Percentiles rank a stretch among this genome's conserved stretches.
phyloP scores from a whole-genome alignment of 2,888 invertebrate species.

The Cephus spinipes region DNA sequence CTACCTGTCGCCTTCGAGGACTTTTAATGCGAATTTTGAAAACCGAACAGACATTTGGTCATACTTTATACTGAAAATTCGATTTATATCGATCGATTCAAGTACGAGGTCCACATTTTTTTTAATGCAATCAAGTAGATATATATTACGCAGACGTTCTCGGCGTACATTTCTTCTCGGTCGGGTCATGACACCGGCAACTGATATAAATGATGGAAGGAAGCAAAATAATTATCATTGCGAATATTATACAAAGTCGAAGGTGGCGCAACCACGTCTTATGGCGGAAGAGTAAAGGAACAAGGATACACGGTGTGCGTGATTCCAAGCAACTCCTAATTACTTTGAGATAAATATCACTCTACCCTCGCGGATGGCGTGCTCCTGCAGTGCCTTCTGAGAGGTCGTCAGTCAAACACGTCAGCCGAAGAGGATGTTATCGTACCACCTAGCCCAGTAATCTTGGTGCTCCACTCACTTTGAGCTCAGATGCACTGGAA shows the following conservation, averaged over 20 bases:
- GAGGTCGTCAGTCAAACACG: constrained; percentile 59
- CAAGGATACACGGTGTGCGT: constrained; percentile 31
- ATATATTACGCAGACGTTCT: neutral
- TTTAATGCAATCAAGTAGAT: neutral
- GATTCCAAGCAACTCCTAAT: constrained; percentile 59
- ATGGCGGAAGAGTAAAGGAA: constrained; percentile 26
- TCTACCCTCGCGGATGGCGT: constrained; percentile 54
- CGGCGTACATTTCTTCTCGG: neutral
- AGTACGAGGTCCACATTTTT: neutral
- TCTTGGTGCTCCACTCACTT: constrained; percentile 43
- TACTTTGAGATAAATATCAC: constrained; percentile 61
- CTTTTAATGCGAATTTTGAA: no score
- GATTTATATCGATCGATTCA: neutral
- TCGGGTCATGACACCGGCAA: neutral
- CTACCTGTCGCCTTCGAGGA: no score
- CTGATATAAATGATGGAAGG: constrained; percentile 37
- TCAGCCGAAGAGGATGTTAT: constrained; percentile 53
- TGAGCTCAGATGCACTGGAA: constrained; percentile 35
- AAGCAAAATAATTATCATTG: constrained; percentile 46
- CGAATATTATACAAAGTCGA: constrained; percentile 35
- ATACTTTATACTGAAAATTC: no score
- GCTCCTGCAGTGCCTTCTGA: constrained; percentile 58
- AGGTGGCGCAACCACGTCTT: constrained; percentile 13
- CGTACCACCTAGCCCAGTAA: constrained; percentile 34
- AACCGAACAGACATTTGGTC: no score